Percentiles rank a stretch among this genome's conserved stretches.
These are phyloP conservation scores for Ophonus ardosiacus DNA, from an alignment of 2,888 invertebrate species.

Conservation along the genomic window DNA sequence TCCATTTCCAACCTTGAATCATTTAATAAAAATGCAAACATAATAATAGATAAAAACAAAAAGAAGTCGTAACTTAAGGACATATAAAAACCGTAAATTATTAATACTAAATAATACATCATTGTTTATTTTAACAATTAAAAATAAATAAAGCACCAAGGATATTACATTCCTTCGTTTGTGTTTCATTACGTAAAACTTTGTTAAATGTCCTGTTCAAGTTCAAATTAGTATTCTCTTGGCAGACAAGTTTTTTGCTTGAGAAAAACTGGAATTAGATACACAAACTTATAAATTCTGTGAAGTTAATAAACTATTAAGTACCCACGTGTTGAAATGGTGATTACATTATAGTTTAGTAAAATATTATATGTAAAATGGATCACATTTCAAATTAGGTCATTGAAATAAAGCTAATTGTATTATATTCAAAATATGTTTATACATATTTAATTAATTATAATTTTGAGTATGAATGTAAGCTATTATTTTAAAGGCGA, in stretches of 20 bases:
- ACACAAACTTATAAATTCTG: neutral
- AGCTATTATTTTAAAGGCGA: neutral
- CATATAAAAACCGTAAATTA: neutral
- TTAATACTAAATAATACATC: neutral
- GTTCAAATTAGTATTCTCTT: neutral
- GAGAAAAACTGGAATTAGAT: neutral
- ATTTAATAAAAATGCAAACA: neutral
- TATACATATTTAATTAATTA: neutral
- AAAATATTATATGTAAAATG: neutral
- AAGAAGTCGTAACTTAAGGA: neutral
- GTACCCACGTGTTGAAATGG: constrained; percentile 8
- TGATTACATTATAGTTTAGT: neutral
- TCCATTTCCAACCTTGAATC: neutral
- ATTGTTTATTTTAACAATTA: neutral
- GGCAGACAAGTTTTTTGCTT: neutral
- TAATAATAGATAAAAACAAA: neutral
- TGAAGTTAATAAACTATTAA: constrained; percentile 35
- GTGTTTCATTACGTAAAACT: neutral
- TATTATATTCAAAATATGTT: neutral
- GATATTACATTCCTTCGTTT: neutral
- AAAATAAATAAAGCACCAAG: neutral
- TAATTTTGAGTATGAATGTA: neutral
- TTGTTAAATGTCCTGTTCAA: neutral
- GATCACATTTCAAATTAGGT: neutral
- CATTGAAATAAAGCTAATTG: neutral